A percentile compares a stretch with the other conserved stretches of the same genome.
Conservation (phyloP, 2,797 vertebrate genomes). For the Setipinna tenuifilis region DNA sequence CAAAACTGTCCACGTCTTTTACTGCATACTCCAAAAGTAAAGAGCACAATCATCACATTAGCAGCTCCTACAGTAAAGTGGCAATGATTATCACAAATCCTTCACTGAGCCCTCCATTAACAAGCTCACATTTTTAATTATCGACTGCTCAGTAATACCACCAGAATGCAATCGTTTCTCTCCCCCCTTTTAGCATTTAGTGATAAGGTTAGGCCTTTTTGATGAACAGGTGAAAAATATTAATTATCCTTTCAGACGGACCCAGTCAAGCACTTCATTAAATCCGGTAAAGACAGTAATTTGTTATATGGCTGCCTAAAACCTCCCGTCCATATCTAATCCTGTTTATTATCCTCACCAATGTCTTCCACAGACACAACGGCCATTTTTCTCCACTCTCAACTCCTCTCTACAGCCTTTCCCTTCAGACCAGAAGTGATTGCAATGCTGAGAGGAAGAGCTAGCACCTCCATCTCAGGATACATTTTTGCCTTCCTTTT, state of each 20-base stretch:
- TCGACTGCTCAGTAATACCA: slow-evolving; percentile 50
- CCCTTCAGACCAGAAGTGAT: slow-evolving; percentile 6
- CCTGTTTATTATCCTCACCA: background rate
- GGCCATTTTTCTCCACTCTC: background rate
- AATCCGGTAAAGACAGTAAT: slow-evolving; percentile 16
- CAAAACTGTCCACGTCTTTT: no score
- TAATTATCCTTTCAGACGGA: slow-evolving; percentile 30
- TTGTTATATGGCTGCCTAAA: background rate
- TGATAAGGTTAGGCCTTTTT: slow-evolving; percentile 26
- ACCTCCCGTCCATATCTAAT: background rate
- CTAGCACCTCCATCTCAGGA: background rate
- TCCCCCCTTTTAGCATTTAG: background rate
- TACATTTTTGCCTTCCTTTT: background rate
- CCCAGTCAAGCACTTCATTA: slow-evolving; percentile 26
- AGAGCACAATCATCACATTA: background rate
- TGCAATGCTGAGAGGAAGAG: background rate
- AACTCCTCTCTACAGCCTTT: background rate
- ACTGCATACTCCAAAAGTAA: no score
- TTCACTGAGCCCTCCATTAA: background rate
- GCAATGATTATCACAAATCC: background rate
- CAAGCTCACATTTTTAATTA: slow-evolving; percentile 62
- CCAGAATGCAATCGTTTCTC: slow-evolving; percentile 13
- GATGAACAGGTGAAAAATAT: slow-evolving; percentile 29
- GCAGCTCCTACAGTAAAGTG: background rate
- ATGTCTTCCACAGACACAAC: background rate